Evolutionary conservation across 2,797 vertebrate species (phyloP).

Genomic region (Allobates femoralis): DNA sequence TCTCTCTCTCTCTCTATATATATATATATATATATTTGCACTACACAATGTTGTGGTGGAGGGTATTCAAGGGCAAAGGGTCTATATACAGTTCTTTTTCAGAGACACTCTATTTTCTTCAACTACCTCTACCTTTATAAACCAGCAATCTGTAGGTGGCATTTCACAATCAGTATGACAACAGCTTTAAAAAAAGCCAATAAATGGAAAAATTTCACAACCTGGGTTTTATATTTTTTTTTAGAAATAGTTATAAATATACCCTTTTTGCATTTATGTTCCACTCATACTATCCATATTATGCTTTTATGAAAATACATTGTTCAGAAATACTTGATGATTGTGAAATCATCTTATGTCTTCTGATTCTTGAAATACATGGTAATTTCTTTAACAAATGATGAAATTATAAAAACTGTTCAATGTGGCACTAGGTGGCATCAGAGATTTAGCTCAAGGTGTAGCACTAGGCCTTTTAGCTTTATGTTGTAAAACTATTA

Average conservation of each 20-base stretch:
- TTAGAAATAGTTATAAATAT: not conserved
- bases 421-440: conserved; percentile 36
- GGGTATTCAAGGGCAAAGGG: no score
- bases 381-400: not conserved
- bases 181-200: not conserved
- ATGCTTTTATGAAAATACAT: not conserved
- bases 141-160: no score
- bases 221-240: not conserved
- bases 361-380: not conserved
- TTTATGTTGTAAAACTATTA: not conserved
- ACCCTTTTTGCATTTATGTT: not conserved
- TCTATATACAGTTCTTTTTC: no score
- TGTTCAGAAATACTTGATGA: not conserved
- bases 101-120: no score
- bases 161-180: no score
- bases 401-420: not conserved
- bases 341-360: not conserved
- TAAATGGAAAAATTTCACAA: not conserved
- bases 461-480: not conserved
- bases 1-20: no score
- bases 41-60: no score
- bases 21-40: no score
- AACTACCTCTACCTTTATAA: no score
- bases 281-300: not conserved
- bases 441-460: not conserved